Evolutionary conservation across 2,888 invertebrate species (phyloP).

Genomic region (Exocentrus adspersus): DNA sequence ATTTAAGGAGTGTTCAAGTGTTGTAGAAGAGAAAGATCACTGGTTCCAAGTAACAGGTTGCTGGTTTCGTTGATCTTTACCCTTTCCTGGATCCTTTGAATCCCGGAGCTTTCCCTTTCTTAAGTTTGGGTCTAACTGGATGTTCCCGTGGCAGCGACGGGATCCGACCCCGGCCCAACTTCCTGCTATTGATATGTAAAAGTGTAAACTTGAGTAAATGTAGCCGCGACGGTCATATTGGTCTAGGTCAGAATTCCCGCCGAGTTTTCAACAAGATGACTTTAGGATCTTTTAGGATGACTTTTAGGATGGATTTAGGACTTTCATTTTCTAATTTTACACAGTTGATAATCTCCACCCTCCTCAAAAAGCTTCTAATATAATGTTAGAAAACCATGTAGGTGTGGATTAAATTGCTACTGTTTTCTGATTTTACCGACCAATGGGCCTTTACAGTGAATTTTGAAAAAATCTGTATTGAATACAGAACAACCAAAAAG

Average conservation of each 20-base stretch:
- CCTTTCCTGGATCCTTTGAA: constrained; percentile 55
- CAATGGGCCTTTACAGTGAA: too few species aligned
- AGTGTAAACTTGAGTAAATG: constrained; percentile 53
- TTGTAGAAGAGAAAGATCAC: constrained; percentile 31
- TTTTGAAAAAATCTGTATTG: too few species aligned
- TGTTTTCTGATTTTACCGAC: too few species aligned
- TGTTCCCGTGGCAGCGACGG: constrained; percentile 40
- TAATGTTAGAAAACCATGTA: too few species aligned
- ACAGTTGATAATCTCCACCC: too few species aligned
- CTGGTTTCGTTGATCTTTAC: constrained; percentile 52
- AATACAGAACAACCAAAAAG: too few species aligned
- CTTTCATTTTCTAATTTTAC: too few species aligned
- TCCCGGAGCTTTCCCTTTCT: constrained; percentile 54
- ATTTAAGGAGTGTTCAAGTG: constrained; percentile 40
- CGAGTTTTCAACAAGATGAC: constrained; percentile 2
- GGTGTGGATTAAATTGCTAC: too few species aligned
- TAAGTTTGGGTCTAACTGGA: constrained; percentile 48
- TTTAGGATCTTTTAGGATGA: neutral
- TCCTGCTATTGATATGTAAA: constrained; percentile 55
- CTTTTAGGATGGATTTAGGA: neutral
- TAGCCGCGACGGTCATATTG: constrained; percentile 61
- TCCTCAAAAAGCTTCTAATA: too few species aligned
- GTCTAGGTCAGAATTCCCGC: constrained; percentile 60
- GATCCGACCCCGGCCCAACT: constrained; percentile 46
- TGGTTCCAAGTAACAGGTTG: constrained; percentile 50